Percentiles rank a stretch among this genome's conserved stretches.
These are phyloP conservation scores for Pheosia gnoma DNA, from an alignment of 2,888 invertebrate genomes.

Conservation along the genomic window DNA sequence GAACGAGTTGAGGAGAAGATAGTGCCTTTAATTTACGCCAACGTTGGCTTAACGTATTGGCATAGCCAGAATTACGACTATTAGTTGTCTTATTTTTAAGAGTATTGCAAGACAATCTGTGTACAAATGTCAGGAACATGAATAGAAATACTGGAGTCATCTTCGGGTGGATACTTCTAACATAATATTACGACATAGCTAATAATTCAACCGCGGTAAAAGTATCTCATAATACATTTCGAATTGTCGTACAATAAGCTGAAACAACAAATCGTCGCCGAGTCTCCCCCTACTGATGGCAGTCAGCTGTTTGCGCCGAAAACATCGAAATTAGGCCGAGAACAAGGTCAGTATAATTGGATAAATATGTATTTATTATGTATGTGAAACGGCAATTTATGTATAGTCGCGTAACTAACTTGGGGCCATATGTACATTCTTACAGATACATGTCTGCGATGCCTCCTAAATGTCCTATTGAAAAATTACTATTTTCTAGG, in stretches of 20 bases:
- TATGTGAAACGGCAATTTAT: constrained; percentile 32
- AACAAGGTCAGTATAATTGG: constrained; percentile 34
- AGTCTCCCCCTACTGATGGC: constrained; percentile 4
- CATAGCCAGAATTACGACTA: no score
- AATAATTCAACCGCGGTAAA: constrained; percentile 14
- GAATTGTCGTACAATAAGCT: constrained; percentile 12
- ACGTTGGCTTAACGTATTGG: no score
- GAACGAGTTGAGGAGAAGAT: no score
- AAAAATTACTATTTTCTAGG: no score
- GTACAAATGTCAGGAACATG: not conserved
- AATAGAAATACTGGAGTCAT: not conserved
- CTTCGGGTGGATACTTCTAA: not conserved
- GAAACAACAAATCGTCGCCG: not conserved
- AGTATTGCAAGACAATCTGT: no score
- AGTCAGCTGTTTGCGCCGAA: constrained; percentile 31
- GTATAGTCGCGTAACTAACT: constrained; percentile 30
- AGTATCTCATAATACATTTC: constrained; percentile 11
- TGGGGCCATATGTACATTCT: not conserved
- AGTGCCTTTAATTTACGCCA: no score
- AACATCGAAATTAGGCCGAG: constrained; percentile 19
- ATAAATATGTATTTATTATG: constrained; percentile 28
- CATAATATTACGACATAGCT: not conserved
- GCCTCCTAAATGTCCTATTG: not conserved
- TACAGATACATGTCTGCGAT: not conserved
- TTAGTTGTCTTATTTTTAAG: no score